Evolutionary conservation across 2,113 vertebrate genomes (phyloP), one percentile per base, ranked within the genome.

Genomic region (Gopherus evgoodei): DNA sequence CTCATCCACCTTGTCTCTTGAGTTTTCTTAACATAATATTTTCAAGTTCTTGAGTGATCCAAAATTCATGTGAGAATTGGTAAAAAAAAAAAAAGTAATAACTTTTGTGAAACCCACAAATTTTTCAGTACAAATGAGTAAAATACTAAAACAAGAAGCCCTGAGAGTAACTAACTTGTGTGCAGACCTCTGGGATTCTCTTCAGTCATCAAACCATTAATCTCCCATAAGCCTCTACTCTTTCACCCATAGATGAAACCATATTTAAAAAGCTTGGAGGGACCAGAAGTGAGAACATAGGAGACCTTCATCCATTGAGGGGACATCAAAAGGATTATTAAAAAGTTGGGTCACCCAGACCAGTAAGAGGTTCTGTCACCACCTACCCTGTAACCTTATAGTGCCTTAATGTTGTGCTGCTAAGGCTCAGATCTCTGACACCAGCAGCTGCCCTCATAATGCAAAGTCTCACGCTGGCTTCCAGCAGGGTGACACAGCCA

Each of bases 201-300:
- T 5, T 19, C 85, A 38, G 11, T 69, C 56, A 56, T 72, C 87
- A 44, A 93, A 75, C 14, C 42, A 53, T 14, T 35, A 79, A 35
- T 53, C 75, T 91, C 35, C 75, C 69, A 35, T 87, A 87, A 38
- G 56, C 4, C 7, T n/a, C 31, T 3, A 57, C 75, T 79, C 78
- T 50, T 29, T 2, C 38, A 65, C 38, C 49, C 38, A 31, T n/a
- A 38, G 49, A 69, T 5, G 72, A 0, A 0, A 38, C 1, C 21
- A 57, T 29, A 50, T 35, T 78, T 91, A 22, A 78, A 86, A 69
- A 88, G 49, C 9, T 3, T 8, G 0, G 56, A 3, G n/a, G 6
- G 69, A 22, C 69, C 69, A 22, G n/a, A 72, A 3, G 2, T 72
- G n/a, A 72, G n/a, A 92, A 57, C 1, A 31, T 4, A 38, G 14